Evolutionary conservation across 2,797 vertebrate species (phyloP), one percentile per base, ranked within the genome.

Genomic region (Bryconaethiops microstoma): DNA sequence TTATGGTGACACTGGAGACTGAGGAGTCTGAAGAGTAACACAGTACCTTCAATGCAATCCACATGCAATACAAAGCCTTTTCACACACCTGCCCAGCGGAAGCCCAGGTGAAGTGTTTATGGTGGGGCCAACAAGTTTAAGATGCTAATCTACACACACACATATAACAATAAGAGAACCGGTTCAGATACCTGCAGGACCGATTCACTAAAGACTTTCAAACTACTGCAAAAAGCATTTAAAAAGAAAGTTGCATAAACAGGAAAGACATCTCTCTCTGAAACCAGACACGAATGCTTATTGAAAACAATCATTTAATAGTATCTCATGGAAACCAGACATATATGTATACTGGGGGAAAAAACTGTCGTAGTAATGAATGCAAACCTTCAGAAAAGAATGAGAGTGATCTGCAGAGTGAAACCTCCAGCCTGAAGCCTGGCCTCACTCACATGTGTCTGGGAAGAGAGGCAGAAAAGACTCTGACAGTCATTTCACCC

Each of bases 241-340:
- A 42, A 65, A 67, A 81, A 39, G 45, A 63, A 52, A 19, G 50
- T 65, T 62, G 45, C 65, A 75, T 39, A 59, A 69, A 23, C 60
- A 59, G 13, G 48, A 77, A 77, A 7, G 68, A 42, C 63, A 23
- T 76, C 29, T 29, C 62, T 76, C 70, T 74, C 50, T 81, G 80
- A 80, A 87, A 91, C 73, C 84, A 75, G 84, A 74, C 83, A 59
- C 63, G 35, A 85, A 92, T 91, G 92, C 88, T 90, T 92, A 92
- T 92, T 93, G 88, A 83, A 83, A 42, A 10, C 62, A 77, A 1
- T 55, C 77, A 63, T 90, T 88, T 23, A 75, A 74, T 54, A 75
- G 42, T 67, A 80, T 86, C 78, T 79, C 70, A 21, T 64, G 74
- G 81, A 83, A 83, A 85, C 81, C 86, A 85, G 81, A 85, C 79